Conservation (phyloP, 2,888 invertebrate genomes). For the Sthenelais limicola region DNA sequence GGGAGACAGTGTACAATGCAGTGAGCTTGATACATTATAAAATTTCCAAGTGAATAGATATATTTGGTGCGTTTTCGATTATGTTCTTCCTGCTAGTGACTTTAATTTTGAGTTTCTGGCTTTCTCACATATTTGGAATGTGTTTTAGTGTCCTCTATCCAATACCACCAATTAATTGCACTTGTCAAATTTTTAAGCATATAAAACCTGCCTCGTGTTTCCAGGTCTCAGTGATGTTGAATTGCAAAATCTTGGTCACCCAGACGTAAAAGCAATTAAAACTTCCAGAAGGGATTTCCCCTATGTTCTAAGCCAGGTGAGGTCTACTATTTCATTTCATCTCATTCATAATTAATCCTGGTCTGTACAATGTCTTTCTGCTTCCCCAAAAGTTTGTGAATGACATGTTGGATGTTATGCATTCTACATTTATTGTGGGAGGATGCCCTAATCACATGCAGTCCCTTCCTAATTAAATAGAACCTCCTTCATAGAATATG, state of each 20-base stretch:
- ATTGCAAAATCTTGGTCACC: slow-evolving; percentile 79
- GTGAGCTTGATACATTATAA: not conserved
- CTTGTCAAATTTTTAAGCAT: no score
- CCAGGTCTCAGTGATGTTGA: slow-evolving; percentile 77
- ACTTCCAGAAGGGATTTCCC: slow-evolving; percentile 91
- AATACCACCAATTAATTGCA: no score
- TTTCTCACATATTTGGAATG: no score
- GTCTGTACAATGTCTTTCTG: no score
- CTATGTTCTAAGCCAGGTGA: slow-evolving; percentile 79
- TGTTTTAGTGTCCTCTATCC: no score
- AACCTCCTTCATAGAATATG: not conserved
- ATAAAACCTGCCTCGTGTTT: no score
- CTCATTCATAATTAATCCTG: not conserved
- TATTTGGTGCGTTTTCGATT: not conserved
- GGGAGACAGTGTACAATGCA: no score
- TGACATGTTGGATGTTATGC: no score
- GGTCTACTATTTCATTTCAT: slow-evolving; percentile 26
- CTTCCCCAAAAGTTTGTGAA: no score
- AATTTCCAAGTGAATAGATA: not conserved
- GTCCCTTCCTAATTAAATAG: not conserved
- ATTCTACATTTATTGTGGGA: no score
- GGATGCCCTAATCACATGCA: not conserved
- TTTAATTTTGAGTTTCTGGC: no score
- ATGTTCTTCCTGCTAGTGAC: not conserved
- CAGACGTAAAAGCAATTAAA: no score